Evolutionary conservation across 2,113 vertebrate species (phyloP).

Genomic region (Lophius piscatorius): DNA sequence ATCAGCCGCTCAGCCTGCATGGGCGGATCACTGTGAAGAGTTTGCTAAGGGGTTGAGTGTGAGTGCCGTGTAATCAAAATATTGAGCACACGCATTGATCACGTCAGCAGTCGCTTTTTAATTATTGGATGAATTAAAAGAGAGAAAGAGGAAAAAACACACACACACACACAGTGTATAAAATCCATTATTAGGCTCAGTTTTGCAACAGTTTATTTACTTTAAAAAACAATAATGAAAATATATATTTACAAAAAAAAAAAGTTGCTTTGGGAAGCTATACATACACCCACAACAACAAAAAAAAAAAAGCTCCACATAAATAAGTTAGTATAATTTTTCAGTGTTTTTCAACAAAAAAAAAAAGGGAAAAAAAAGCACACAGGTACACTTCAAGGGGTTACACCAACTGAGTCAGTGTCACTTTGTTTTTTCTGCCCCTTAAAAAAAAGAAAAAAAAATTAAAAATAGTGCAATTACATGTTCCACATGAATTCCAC

Average conservation of each 20-base stretch:
- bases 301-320: constrained; percentile 85
- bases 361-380: constrained; percentile 62
- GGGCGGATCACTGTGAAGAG: constrained; percentile 31
- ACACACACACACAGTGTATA: constrained; percentile 77
- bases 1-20: not conserved
- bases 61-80: constrained; percentile 30
- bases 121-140: constrained; percentile 42
- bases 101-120: constrained; percentile 41
- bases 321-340: constrained; percentile 99
- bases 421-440: constrained; percentile 72
- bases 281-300: constrained; percentile 78
- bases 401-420: constrained; percentile 85
- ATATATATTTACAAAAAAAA: constrained; percentile 89
- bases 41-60: constrained; percentile 30
- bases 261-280: constrained; percentile 87
- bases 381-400: constrained; percentile 92
- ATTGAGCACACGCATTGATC: constrained; percentile 25
- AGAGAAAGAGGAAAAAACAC: constrained; percentile 75
- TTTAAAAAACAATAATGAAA: constrained; percentile 82
- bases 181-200: constrained; percentile 91
- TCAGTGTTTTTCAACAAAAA: constrained; percentile 95
- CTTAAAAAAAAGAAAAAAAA: constrained; percentile 53
- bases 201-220: constrained; percentile 93
- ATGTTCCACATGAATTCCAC: constrained; percentile 80
- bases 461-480: constrained; percentile 77